phyloP scores from a whole-genome alignment of 2,113 vertebrate species.

The Climacteris rufus region DNA sequence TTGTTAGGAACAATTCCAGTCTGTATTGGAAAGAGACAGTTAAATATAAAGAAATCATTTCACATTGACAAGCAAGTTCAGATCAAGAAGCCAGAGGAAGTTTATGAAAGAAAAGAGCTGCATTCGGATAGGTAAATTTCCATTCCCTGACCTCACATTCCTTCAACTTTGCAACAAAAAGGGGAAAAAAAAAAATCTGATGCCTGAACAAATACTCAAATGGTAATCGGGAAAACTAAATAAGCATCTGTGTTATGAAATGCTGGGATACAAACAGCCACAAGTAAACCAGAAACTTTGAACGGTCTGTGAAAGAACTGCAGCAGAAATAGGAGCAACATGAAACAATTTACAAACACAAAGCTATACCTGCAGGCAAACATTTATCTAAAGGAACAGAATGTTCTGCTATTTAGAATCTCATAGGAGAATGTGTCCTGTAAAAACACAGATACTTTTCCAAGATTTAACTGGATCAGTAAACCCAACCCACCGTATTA shows the following conservation, averaged over 20 bases:
- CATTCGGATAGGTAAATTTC: conserved; percentile 32
- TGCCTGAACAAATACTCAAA: conserved; percentile 44
- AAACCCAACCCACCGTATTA: neutral
- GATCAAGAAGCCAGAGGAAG: conserved; percentile 38
- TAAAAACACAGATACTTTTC: conserved; percentile 12
- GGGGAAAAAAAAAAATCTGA: neutral
- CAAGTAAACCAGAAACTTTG: conserved; percentile 19
- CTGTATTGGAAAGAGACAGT: conserved; percentile 72
- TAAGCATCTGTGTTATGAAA: neutral
- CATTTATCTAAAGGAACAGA: neutral
- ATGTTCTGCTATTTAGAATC: neutral
- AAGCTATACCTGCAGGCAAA: conserved; percentile 41
- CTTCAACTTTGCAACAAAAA: conserved; percentile 25
- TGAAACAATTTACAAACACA: conserved; percentile 30
- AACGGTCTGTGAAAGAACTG: neutral
- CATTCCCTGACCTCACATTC: conserved; percentile 13
- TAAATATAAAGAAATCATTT: conserved; percentile 75
- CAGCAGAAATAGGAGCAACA: neutral
- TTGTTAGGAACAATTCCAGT: conserved; percentile 77
- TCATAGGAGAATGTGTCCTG: neutral
- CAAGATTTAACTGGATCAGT: neutral
- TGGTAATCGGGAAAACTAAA: conserved; percentile 18
- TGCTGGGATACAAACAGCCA: neutral
- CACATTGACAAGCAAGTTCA: conserved; percentile 58
- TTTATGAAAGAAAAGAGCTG: conserved; percentile 52